Conservation (phyloP, 2,888 invertebrate species). For the Elegia similella region DNA sequence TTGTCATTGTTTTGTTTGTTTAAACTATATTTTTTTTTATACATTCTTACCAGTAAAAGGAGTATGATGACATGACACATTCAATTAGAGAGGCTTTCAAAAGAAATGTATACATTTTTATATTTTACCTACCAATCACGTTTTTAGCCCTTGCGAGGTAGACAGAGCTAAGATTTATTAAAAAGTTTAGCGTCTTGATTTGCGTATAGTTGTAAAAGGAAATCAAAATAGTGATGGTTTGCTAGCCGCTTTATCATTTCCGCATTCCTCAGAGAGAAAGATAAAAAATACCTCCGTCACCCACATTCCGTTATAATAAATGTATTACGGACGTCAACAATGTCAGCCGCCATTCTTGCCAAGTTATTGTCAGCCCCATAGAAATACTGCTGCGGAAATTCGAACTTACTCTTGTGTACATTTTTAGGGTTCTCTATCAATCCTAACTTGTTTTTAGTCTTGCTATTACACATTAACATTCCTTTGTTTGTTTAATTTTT, state of each 20-base stretch:
- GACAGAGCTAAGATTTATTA: too few species aligned
- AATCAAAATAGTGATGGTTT: not conserved
- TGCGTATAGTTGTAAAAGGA: not conserved
- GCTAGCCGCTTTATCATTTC: not conserved
- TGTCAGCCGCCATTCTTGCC: not conserved
- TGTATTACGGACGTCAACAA: conserved; percentile 1
- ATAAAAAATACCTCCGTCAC: not conserved
- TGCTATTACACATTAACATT: too few species aligned
- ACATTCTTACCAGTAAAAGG: too few species aligned
- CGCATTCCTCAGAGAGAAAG: not conserved
- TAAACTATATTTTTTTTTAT: too few species aligned
- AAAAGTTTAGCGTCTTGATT: too few species aligned
- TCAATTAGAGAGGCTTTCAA: too few species aligned
- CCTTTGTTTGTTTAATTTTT: too few species aligned
- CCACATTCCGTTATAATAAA: not conserved
- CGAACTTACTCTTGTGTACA: not conserved
- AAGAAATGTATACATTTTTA: too few species aligned
- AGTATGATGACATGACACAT: too few species aligned
- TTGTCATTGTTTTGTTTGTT: too few species aligned
- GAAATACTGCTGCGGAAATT: conserved; percentile 4
- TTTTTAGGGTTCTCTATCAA: not conserved
- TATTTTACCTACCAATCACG: too few species aligned
- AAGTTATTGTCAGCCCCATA: conserved; percentile 7
- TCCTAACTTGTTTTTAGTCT: too few species aligned
- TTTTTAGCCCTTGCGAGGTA: not conserved